Evolutionary conservation across 2,113 vertebrate genomes (phyloP), one percentile per base, ranked within the genome.

Genomic region (Periophthalmodon schlosseri): DNA sequence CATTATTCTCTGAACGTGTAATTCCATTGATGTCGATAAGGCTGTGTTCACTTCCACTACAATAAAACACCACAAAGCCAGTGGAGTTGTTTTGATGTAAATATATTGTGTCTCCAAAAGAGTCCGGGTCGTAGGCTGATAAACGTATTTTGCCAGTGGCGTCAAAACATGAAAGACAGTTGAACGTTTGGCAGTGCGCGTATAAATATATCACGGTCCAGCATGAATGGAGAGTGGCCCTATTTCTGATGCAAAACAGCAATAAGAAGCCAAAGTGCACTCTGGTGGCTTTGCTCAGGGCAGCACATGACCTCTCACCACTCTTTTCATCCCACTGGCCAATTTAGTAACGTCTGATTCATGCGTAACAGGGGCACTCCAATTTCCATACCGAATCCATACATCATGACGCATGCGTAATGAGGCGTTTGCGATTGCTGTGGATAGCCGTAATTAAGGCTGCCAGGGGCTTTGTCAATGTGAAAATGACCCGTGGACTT

Each of bases 401-500:
- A 69, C 46, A 86, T 86, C 70, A 82, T 33, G 50, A 50, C 73
- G 18, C 65, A 49, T 47, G 76, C 60, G 52, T 85, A 77, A 83
- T 73, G 70, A 69, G 24, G 65, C 44, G n/a, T 47, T 3, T 60
- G 58, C 88, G 88, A 89, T 88, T 82, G 86, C 68, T 56, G 76
- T 69, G 80, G 75, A 84, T 85, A 23, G 57, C 63, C 68, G 68
- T 84, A 84, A 88, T 89, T 76, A 87, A 86, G 80, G 84, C 73
- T 33, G 67, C 72, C 65, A 73, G 71, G 68, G 68, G 76, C 52
- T 86, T 86, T 88, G 77, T 86, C 70, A 79, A 49, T 77, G 69
- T 71, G 80, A 86, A 85, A 88, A 90, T 76, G 63, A 84, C 78
- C 88, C 77, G 47, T 18, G 54, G 78, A 80, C 82, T 85, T 85